Base-by-base conservation (phyloP, 2,888 invertebrate species). In the Campopleginae sp. region DNA sequence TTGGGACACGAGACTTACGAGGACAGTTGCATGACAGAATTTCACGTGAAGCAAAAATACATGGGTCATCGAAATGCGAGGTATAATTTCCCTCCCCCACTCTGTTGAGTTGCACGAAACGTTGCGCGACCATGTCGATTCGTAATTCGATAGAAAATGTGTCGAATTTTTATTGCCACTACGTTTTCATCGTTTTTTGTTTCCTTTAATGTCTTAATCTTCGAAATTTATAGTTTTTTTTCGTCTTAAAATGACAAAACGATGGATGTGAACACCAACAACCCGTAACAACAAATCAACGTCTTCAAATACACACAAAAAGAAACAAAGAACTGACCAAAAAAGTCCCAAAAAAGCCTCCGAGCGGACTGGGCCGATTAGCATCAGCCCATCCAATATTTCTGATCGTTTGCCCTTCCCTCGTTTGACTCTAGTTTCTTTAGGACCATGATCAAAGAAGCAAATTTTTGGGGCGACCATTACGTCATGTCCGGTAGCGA, bases 401-500 rank as follows among this genome's bases (percentile, higher is more conserved):
- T 92, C 90, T 92, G 88, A 92, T 90, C 90, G 84, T 80, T 89
- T 89, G 89, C 89, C 89, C 91, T 91, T 92, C 90, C 92, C 87
- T 90, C 87, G 90, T 92, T 93, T 93, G 91, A 93, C 93, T 93
- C 91, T 93, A 93, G 93, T 93, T 93, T 93, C 94, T 94, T 91
- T 94, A 96, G 96, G 91, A 96, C 96, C 74, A 96, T 96, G 97
- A 97, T 98, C 85, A 98, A 98, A 93, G 97, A 98, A 92, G 96
- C 97, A 4, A 96, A 96, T 82, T 98, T 98, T 93, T 98, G 97
- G 97, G 98, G 98, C 68, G 95, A 96, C 89, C 94, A 96, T 89
- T 97, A 95, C 94, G 96, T 98, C 17, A 96, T 98, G 96, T 97
- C 97, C 31, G 98, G 98, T n/a, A 97, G 97, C 17, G 98, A 98